Base-by-base conservation (phyloP, 2,113 vertebrate genomes). In the Monopterus albus region DNA sequence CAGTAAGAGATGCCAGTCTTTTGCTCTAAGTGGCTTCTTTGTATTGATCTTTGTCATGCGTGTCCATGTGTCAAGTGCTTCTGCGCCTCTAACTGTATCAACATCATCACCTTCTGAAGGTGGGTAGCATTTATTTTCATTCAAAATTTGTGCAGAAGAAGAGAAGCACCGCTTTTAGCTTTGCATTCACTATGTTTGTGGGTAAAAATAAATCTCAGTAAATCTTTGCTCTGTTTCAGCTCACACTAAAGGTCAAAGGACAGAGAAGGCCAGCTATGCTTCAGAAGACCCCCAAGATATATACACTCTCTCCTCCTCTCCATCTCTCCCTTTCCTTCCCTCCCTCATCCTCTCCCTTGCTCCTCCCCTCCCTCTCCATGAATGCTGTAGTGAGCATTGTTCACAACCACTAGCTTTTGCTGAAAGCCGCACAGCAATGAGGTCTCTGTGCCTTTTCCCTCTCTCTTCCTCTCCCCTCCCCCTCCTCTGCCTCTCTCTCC, bases 371-470 rank as follows among this genome's bases (percentile, higher is more conserved):
- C 66, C 69, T 60, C 75, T 29, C 67, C 3, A 56, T 75, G 73
- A 82, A 81, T 86, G 88, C 91, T 71, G 84, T 89, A 88, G 89
- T 87, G 89, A 92, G 87, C 85, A 90, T 91, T 91, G 87, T 92
- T 90, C 84, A 79, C 81, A 21, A 88, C 87, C 88, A 81, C 87
- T 83, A 75, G 85, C 83, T 87, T 87, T 87, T 83, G 78, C 88
- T 85, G 82, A 85, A 87, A 88, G 89, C 85, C 72, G 82, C 85
- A 85, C 85, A 90, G 90, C 88, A 92, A 90, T 91, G 91, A 90
- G 89, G 87, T 90, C 87, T 89, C 89, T 91, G 87, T 90, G 87
- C 83, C 85, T 87, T 88, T 88, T 87, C 83, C 87, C 84, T 86
- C 84, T 67, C 85, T 87, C 80, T 83, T 75, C 63, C 84, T 81